phyloP scores from a whole-genome alignment of 64 coral and sea anemone genomes.

The Acropora tenuis region DNA sequence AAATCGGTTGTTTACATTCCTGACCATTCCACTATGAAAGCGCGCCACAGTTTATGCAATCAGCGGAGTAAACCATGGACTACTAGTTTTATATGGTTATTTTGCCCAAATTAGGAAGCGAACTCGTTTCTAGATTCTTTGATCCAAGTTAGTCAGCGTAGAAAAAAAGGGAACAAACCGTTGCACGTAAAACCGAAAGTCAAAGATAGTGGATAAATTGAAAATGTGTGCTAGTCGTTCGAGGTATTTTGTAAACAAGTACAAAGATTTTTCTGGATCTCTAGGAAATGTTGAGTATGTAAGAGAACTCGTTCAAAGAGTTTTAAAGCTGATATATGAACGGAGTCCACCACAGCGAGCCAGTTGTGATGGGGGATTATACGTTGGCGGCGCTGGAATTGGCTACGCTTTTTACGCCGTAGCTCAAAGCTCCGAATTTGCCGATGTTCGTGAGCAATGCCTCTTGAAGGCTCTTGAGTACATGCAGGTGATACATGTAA shows the following conservation, averaged over 20 bases:
- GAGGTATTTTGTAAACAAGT: slow-evolving; percentile 77
- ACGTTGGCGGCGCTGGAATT: slow-evolving; percentile 80
- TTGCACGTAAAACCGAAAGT: background rate
- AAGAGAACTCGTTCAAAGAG: slow-evolving; percentile 54
- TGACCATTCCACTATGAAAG: slow-evolving; percentile 12
- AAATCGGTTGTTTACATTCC: slow-evolving; percentile 35
- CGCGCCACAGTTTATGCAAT: background rate
- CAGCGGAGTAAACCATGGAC: slow-evolving; percentile 49
- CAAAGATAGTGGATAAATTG: background rate
- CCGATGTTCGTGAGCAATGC: slow-evolving; percentile 66
- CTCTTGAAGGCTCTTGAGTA: slow-evolving; percentile 73
- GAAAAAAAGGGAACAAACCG: background rate
- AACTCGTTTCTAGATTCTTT: background rate
- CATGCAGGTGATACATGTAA: slow-evolving; percentile 61
- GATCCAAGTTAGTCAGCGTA: background rate
- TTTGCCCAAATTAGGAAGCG: background rate
- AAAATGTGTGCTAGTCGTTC: slow-evolving; percentile 44
- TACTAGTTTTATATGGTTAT: background rate
- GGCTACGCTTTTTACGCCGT: slow-evolving; percentile 75
- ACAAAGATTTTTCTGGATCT: slow-evolving; percentile 64
- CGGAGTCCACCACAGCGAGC: slow-evolving; percentile 52
- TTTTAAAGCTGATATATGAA: slow-evolving; percentile 54
- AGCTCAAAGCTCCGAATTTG: slow-evolving; percentile 55
- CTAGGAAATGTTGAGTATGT: slow-evolving; percentile 69
- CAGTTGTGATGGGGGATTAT: slow-evolving; percentile 81